Evolutionary conservation across 2,113 vertebrate species (phyloP).

Genomic region (Cheirogaleus medius): DNA sequence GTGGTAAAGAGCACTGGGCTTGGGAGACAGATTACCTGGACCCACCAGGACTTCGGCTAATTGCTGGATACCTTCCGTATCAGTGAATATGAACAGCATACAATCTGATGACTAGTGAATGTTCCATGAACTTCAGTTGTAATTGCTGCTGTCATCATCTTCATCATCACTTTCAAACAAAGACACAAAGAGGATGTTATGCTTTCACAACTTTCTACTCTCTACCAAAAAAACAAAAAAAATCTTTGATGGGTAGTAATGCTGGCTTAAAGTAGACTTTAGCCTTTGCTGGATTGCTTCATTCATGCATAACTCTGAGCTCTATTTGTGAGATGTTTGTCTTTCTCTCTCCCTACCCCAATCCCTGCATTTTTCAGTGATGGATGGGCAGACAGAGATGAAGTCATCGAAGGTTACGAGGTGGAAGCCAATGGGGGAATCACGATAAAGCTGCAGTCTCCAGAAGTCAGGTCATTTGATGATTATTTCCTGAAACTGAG

Average conservation of each 20-base stretch:
- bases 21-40: background rate
- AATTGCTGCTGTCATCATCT: background rate
- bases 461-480: conserved; percentile 94
- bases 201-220: background rate
- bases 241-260: no score
- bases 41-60: background rate
- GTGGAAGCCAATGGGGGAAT: conserved; percentile 97
- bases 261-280: background rate
- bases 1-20: background rate
- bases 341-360: conserved; percentile 44
- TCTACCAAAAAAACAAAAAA: background rate
- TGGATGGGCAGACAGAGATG: conserved; percentile 98
- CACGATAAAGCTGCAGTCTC: conserved; percentile 98
- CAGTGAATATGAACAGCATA: background rate
- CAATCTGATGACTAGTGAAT: background rate
- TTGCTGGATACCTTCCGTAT: background rate
- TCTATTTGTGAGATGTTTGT: conserved; percentile 61
- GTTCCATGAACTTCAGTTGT: background rate
- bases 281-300: background rate
- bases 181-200: background rate
- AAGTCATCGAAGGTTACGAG: conserved; percentile 98
- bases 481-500: conserved; percentile 96
- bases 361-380: conserved; percentile 87
- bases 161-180: background rate
- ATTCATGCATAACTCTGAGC: background rate